Conservation (phyloP, 2,888 invertebrate genomes). For the Cephus spinipes region DNA sequence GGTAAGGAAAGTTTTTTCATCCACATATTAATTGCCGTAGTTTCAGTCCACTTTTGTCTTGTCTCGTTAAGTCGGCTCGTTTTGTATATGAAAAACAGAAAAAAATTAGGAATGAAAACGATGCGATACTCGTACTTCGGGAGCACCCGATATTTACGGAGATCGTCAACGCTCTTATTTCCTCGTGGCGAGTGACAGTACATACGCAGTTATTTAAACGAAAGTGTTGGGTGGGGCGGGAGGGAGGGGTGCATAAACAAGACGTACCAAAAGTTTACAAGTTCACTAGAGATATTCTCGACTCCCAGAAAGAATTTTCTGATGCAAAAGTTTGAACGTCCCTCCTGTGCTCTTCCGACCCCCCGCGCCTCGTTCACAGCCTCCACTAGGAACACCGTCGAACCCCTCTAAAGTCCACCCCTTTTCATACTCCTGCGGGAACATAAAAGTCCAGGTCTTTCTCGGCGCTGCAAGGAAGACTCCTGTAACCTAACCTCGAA, state of each 20-base stretch:
- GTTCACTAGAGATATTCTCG: conserved; percentile 51
- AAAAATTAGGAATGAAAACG: too few relatives aligned
- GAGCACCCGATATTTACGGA: neutral
- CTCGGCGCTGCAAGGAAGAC: conserved; percentile 7
- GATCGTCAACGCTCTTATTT: neutral
- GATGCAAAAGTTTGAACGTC: conserved; percentile 54
- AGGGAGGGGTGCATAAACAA: conserved; percentile 11
- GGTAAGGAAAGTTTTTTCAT: too few relatives aligned
- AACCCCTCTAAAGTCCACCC: neutral
- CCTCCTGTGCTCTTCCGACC: conserved; percentile 8
- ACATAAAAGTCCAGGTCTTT: conserved; percentile 31
- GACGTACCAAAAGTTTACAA: conserved; percentile 44
- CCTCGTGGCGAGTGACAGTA: conserved; percentile 24
- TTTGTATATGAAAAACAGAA: too few relatives aligned
- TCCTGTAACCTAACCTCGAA: conserved; percentile 17
- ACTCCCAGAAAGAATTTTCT: conserved; percentile 47
- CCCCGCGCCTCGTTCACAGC: neutral
- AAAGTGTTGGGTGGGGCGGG: too few relatives aligned
- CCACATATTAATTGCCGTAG: too few relatives aligned
- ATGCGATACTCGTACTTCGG: too few relatives aligned
- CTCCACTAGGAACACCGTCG: neutral
- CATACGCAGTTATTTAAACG: conserved; percentile 39
- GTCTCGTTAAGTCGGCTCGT: too few relatives aligned
- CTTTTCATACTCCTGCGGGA: conserved; percentile 2
- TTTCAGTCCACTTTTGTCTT: too few relatives aligned